These are phyloP conservation scores for Anolis carolinensis DNA, from an alignment of 2,113 vertebrate species.

Conservation along the genomic window DNA sequence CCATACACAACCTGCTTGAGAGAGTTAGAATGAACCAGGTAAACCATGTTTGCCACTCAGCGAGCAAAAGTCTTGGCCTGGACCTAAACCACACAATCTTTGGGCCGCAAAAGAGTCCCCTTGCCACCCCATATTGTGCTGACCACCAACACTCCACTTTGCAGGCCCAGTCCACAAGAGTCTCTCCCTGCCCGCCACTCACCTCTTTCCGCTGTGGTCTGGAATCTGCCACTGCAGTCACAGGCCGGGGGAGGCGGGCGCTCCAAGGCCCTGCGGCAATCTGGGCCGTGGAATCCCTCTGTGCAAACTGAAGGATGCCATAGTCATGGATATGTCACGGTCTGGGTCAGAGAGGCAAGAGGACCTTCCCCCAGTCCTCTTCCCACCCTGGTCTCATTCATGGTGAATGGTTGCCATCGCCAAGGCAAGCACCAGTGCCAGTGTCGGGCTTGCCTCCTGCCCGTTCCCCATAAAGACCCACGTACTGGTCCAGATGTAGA, in stretches of 20 bases:
- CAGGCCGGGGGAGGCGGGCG: not conserved
- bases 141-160: no score
- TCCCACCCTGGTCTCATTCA: not conserved
- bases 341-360: not conserved
- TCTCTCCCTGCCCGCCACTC: not conserved
- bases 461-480: not conserved
- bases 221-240: conserved; percentile 34
- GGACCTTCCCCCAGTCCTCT: not conserved
- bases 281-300: conserved; percentile 3
- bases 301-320: conserved; percentile 23
- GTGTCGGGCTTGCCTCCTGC: not conserved
- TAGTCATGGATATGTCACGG: no score
- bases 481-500: conserved; percentile 26
- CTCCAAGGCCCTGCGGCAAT: not conserved
- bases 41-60: no score
- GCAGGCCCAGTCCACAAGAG: no score
- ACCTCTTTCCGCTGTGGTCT: conserved; percentile 21
- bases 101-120: no score
- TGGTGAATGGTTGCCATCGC: not conserved
- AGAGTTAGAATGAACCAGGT: no score
- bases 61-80: no score
- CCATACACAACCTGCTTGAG: no score
- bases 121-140: no score
- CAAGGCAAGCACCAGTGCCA: not conserved
- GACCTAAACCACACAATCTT: no score